Conservation (phyloP, 92 coral and sea anemone species). For the Desmophyllum pertusum region DNA sequence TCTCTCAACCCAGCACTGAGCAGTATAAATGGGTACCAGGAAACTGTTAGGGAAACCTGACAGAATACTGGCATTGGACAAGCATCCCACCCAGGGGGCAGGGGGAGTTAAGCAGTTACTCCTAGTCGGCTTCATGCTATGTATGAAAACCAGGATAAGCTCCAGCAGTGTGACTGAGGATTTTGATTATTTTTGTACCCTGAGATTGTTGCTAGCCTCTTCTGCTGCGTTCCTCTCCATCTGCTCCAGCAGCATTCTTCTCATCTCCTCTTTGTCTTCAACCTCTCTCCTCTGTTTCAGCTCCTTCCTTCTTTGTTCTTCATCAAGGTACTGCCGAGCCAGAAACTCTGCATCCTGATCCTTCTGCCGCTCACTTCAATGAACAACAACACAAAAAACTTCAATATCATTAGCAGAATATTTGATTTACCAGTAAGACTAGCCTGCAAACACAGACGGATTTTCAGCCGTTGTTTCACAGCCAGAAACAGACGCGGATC, state of each 20-base stretch:
- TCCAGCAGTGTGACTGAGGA: too few relatives aligned
- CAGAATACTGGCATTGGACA: too few relatives aligned
- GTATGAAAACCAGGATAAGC: too few relatives aligned
- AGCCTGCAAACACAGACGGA: too few relatives aligned
- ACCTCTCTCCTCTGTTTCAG: constrained; percentile 60
- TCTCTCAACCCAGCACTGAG: too few relatives aligned
- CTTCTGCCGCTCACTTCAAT: constrained; percentile 67
- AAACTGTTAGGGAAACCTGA: too few relatives aligned
- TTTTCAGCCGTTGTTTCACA: too few relatives aligned
- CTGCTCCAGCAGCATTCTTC: constrained; percentile 75
- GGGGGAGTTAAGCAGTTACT: too few relatives aligned
- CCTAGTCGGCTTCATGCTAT: too few relatives aligned
- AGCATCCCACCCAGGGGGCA: too few relatives aligned
- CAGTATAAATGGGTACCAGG: too few relatives aligned
- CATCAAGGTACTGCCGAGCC: constrained; percentile 79
- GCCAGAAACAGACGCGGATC: too few relatives aligned
- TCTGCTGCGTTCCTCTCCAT: constrained; percentile 80
- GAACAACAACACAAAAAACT: not conserved
- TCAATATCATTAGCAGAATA: not conserved
- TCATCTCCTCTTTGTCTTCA: constrained; percentile 85
- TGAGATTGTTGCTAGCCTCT: constrained; percentile 62
- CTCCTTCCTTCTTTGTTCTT: constrained; percentile 70
- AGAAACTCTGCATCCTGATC: constrained; percentile 73
- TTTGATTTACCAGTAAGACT: not conserved
- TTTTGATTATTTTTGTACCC: constrained; percentile 47